Percentiles rank a stretch among this genome's conserved stretches.
These are phyloP conservation scores for Lichenostomus cassidix DNA, from an alignment of 2,113 vertebrate genomes.

Conservation along the genomic window DNA sequence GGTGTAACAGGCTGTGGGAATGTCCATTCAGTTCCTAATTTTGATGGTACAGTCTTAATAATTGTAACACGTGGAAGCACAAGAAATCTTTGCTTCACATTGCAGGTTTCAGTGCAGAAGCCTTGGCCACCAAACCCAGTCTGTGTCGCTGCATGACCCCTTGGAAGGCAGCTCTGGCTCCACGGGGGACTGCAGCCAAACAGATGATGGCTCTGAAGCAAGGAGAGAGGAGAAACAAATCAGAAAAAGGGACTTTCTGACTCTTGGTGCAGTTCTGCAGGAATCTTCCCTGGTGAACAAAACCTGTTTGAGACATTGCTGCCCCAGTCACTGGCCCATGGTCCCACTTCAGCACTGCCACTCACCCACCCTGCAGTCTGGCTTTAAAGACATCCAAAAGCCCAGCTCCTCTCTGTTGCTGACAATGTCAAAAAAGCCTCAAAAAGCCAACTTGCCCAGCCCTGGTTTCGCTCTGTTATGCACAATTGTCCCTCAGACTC, in stretches of 20 bases:
- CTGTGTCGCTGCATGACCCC: neutral
- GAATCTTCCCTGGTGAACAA: neutral
- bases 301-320: neutral
- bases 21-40: neutral
- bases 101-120: neutral
- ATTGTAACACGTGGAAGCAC: neutral
- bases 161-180: slow-evolving; percentile 4
- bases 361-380: neutral
- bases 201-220: neutral
- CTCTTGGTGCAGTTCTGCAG: neutral
- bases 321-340: neutral
- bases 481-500: neutral
- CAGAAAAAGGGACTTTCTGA: neutral
- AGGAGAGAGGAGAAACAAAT: neutral
- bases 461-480: neutral
- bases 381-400: neutral
- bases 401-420: neutral
- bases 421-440: neutral
- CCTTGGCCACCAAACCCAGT: neutral
- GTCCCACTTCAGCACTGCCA: neutral
- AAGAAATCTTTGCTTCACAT: neutral
- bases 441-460: neutral
- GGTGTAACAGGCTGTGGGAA: neutral
- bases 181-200: neutral
- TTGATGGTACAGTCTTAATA: neutral